Base-by-base conservation (phyloP, 1,140 invertebrate genomes). In the Triops longicaudatus region DNA sequence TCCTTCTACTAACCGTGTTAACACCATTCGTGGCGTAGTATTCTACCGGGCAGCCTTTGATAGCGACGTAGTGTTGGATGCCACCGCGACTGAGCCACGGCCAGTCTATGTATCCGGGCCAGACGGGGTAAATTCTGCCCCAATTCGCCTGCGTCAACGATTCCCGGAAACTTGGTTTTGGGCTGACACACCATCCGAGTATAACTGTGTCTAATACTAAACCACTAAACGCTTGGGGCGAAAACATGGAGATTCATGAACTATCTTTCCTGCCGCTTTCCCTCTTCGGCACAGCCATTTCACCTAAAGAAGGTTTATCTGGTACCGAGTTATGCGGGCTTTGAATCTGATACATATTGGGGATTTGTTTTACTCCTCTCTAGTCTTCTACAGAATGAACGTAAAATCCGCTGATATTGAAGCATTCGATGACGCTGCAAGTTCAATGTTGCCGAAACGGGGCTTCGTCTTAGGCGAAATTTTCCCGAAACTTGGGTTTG, bases 401-500 rank as follows among this genome's bases (percentile, higher is more conserved):
- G 14, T 63, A 63, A 63, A 17, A 63, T 22, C 50, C 7, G 3
- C 22, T 63, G 50, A 63, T 7, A 22, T n/a, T 63, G 50, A 63
- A 63, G 22, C 10, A 22, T 37, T 37, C 31, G 50, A 63, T 63
- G 50, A 22, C 7, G 22, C 50, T 63, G 50, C 50, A n/a, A 22
- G 22, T 63, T 3, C 50, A 63, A 14, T 63, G 14, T 22, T 22
- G 50, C 22, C 14, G 50, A 63, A 63, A 14, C 50, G 50, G 50
- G 50, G 50, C 7, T 80, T 63, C 72, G 73, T 85, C 83, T 88
- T 80, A 85, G 88, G 81, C 87, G 86, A 83, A 85, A 88, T 83
- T 90, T 90, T 82, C 86, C 88, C 77, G 88, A 89, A 86, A 89
- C 88, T 78, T 90, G 88, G 88, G 84, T 89, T 83, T 90, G 87